Base-by-base conservation (phyloP, 2,888 invertebrate genomes). In the Beris morrisii region DNA sequence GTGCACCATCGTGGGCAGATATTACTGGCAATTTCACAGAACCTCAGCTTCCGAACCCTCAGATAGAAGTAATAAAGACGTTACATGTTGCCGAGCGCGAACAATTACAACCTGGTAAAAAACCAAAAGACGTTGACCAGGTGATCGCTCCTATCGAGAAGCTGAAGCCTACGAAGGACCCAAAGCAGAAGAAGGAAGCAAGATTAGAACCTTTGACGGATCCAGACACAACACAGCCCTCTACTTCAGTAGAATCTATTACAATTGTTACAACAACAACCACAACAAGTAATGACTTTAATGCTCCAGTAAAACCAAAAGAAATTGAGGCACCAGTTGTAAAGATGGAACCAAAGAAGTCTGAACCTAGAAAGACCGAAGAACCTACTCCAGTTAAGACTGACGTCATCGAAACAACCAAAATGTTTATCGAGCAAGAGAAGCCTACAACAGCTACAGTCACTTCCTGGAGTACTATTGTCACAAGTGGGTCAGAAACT, bases 1-100 rank as follows among this genome's bases (percentile, higher is more conserved):
- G 38, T 38, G 38, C 30, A 30, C 28, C 31, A 7, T 53, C 53
- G 30, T 53, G 53, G 53, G 53, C 53, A 30, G 31, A 31, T 53
- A 30, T 53, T 30, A 11, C 30, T 31, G 53, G 30, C 22, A 53
- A 9, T 31, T 9, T 30, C 7, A 28, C 38, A 38, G 38, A 1
- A 38, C 9, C 38, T 9, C 38, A 38, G 38, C 38, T 38, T 9
- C 38, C 9, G 38, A 38, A 38, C 22, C 1, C 22, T 22, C 22
- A 22, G 3, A 3, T 22, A 22, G 3, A 22, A 22, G 22, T 22
- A 22, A 22, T 22, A 22, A 22, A 22, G 22, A 22, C 22, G 22
- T 22, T 22, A 22, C 22, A 22, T 22, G 22, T 3, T 22, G 3
- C 22, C 22, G 22, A 22, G 22, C 22, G 22, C 3, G 22, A 22